Evolutionary conservation across 2,113 vertebrate genomes (phyloP).

Genomic region (Oreochromis tanganicae): DNA sequence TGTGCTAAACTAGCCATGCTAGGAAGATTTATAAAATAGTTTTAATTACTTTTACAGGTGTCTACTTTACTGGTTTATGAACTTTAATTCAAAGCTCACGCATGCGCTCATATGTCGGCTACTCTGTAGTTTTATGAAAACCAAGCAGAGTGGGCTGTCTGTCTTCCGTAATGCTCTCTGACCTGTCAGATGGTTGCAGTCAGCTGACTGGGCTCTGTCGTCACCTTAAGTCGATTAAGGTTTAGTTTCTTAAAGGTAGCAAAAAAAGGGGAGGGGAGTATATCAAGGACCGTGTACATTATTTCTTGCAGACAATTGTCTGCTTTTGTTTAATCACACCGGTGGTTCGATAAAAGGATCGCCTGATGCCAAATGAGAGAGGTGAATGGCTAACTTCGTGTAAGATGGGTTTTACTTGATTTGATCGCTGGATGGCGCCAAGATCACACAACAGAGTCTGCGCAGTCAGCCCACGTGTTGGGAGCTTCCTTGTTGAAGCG

Average conservation of each 20-base stretch:
- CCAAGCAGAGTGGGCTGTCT: background rate
- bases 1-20: rapidly evolving
- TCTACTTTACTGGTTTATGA: background rate
- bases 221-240: background rate
- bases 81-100: background rate
- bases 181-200: background rate
- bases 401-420: background rate
- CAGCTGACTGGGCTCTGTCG: slow-evolving; percentile 26
- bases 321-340: background rate
- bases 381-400: background rate
- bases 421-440: slow-evolving; percentile 13
- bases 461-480: slow-evolving; percentile 26
- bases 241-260: background rate
- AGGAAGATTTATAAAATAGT: background rate
- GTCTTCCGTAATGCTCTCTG: background rate
- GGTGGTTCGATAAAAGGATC: background rate
- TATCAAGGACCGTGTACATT: background rate
- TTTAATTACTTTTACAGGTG: rapidly evolving
- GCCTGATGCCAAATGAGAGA: background rate
- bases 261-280: background rate
- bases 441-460: background rate
- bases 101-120: background rate
- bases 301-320: background rate
- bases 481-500: background rate
- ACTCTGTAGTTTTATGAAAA: background rate